These are phyloP conservation scores for Popillia japonica DNA, from an alignment of 1,140 invertebrate genomes.

Conservation along the genomic window DNA sequence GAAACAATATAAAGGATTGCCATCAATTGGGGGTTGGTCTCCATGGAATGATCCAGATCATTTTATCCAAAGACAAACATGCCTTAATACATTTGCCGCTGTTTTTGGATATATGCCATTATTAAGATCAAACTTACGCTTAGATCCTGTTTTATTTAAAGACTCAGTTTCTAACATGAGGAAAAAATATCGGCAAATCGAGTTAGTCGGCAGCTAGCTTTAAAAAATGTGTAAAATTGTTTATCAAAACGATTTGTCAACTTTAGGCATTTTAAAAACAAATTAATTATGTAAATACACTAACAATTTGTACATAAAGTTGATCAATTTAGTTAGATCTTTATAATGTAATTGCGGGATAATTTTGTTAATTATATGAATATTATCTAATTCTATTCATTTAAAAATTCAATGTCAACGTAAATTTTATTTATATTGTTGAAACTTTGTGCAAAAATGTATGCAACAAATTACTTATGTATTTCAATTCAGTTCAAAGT, in stretches of 20 bases:
- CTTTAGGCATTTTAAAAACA: not conserved
- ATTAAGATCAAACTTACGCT: slow-evolving; percentile 84
- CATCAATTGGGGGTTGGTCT: slow-evolving; percentile 71
- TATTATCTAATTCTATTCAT: too few relatives aligned
- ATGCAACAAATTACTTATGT: too few relatives aligned
- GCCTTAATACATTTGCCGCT: slow-evolving; percentile 91
- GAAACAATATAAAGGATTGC: slow-evolving; percentile 88
- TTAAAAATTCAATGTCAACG: too few relatives aligned
- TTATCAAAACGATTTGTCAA: too few relatives aligned
- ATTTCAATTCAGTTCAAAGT: too few relatives aligned
- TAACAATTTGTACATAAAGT: slow-evolving; percentile 14
- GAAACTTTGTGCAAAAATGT: too few relatives aligned
- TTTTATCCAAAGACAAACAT: slow-evolving; percentile 91
- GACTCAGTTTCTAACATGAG: slow-evolving; percentile 94
- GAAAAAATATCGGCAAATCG: slow-evolving; percentile 96
- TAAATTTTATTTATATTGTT: too few relatives aligned
- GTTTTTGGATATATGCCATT: slow-evolving; percentile 97
- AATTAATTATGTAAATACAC: slow-evolving; percentile 36
- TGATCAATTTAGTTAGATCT: not conserved
- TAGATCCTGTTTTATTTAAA: slow-evolving; percentile 95
- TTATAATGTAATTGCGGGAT: not conserved
- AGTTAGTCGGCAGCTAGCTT: slow-evolving; percentile 81
- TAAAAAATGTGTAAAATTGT: slow-evolving; percentile 39
- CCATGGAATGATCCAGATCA: slow-evolving; percentile 93
- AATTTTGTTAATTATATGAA: not conserved